Evolutionary conservation across 2,113 vertebrate species (phyloP).

Genomic region (Mola mola): DNA sequence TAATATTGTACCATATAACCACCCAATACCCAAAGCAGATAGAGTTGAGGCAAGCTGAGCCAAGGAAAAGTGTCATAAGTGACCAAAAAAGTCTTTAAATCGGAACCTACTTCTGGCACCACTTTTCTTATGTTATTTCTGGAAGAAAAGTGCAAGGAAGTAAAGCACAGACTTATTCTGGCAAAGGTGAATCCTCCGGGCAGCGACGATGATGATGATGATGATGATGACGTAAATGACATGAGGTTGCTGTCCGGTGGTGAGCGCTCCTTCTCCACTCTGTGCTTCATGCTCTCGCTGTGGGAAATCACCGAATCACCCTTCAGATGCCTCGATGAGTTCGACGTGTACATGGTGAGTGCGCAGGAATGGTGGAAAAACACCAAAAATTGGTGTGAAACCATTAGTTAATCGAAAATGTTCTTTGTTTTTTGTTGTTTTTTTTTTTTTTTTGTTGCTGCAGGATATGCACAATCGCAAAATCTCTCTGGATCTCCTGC

Average conservation of each 20-base stretch:
- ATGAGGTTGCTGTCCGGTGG: constrained; percentile 91
- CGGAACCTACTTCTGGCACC: too few relatives aligned
- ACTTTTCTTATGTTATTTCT: too few relatives aligned
- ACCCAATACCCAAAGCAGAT: too few relatives aligned
- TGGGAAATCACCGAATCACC: constrained; percentile 94
- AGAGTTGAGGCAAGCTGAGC: too few relatives aligned
- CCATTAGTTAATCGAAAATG: neutral
- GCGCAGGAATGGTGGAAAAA: too few relatives aligned
- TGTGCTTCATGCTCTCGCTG: constrained; percentile 92
- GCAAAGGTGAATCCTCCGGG: constrained; percentile 56
- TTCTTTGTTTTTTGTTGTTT: neutral
- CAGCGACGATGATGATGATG: constrained; percentile 38
- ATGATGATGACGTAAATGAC: constrained; percentile 84
- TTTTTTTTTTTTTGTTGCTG: neutral
- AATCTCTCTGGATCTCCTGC: constrained; percentile 73
- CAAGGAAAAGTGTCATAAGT: too few relatives aligned
- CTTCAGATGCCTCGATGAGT: constrained; percentile 94
- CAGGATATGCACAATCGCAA: constrained; percentile 77
- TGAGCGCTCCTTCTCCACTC: constrained; percentile 93
- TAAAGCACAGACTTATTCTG: constrained; percentile 6
- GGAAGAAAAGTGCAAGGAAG: neutral
- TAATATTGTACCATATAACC: too few relatives aligned
- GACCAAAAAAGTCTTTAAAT: too few relatives aligned
- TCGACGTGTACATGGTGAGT: constrained; percentile 94
- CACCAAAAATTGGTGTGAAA: neutral